These are phyloP conservation scores for Hanleya hanleyi DNA, from an alignment of 2,888 invertebrate species.

Conservation along the genomic window DNA sequence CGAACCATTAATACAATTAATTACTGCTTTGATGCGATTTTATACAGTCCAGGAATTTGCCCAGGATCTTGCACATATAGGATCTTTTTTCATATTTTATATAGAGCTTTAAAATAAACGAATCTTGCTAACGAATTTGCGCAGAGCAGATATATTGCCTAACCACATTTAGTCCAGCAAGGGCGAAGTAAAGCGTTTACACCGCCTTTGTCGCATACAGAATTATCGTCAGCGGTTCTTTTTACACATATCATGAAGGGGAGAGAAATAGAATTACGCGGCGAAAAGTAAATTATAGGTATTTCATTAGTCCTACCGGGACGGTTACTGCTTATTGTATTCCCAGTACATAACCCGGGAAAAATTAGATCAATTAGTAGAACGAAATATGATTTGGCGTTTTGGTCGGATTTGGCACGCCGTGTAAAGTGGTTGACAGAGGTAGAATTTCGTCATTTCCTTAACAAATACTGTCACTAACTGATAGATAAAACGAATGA, in stretches of 20 bases:
- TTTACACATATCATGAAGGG: not conserved
- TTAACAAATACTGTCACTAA: not conserved
- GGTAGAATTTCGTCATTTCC: not conserved
- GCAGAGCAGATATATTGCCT: too few relatives aligned
- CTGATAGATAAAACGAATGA: not conserved
- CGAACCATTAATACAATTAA: conserved; percentile 4
- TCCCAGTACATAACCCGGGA: not conserved
- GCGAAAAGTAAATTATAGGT: conserved; percentile 9
- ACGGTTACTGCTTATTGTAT: not conserved
- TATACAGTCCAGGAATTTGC: not conserved
- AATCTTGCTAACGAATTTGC: too few relatives aligned
- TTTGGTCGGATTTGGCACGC: not conserved
- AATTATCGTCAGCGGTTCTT: not conserved
- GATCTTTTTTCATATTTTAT: too few relatives aligned
- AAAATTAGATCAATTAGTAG: conserved; percentile 4
- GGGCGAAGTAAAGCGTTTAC: not conserved
- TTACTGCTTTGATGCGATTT: conserved; percentile 7
- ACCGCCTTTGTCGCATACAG: not conserved
- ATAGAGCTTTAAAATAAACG: too few relatives aligned
- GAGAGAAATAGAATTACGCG: not conserved
- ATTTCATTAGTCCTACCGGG: not conserved
- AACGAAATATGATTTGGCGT: conserved; percentile 5
- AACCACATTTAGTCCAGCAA: not conserved
- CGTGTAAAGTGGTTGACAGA: not conserved
- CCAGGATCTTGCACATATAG: too few relatives aligned